Conservation (phyloP, 2,113 vertebrate genomes). For the Mixornis gularis region DNA sequence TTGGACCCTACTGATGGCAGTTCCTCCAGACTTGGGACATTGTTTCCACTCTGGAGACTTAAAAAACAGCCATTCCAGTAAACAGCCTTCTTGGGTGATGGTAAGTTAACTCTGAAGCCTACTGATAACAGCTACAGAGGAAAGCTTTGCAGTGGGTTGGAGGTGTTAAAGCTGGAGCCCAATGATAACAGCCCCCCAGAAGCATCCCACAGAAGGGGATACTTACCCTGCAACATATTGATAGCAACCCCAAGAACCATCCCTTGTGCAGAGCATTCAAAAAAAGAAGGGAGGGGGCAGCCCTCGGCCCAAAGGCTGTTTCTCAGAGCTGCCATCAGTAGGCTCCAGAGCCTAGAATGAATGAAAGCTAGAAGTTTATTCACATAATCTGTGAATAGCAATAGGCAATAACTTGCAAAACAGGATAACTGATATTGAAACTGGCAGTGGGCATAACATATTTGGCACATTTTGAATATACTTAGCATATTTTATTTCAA, state of each 20-base stretch:
- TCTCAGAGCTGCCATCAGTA: neutral
- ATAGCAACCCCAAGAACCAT: neutral
- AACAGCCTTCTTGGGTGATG: neutral
- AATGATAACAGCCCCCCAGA: neutral
- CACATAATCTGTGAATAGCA: conserved; percentile 48
- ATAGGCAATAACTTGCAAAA: conserved; percentile 45
- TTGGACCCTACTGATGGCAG: neutral
- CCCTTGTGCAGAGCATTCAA: neutral
- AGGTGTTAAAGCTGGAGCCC: neutral
- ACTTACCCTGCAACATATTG: neutral
- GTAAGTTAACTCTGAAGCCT: neutral
- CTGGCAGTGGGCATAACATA: conserved; percentile 42
- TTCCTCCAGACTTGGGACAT: neutral
- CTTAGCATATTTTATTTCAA: conserved; percentile 49
- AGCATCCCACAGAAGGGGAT: neutral
- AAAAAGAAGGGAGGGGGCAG: neutral
- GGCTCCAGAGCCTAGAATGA: neutral
- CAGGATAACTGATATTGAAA: conserved; percentile 44
- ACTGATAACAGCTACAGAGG: neutral
- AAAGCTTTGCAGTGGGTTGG: neutral
- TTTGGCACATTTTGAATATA: conserved; percentile 56
- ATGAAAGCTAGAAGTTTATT: conserved; percentile 35
- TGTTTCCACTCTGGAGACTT: neutral
- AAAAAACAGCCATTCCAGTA: neutral
- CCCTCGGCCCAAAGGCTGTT: neutral